These are phyloP conservation scores for Enteromius thamalakanensis DNA, from an alignment of 2,797 vertebrate species.

Conservation along the genomic window DNA sequence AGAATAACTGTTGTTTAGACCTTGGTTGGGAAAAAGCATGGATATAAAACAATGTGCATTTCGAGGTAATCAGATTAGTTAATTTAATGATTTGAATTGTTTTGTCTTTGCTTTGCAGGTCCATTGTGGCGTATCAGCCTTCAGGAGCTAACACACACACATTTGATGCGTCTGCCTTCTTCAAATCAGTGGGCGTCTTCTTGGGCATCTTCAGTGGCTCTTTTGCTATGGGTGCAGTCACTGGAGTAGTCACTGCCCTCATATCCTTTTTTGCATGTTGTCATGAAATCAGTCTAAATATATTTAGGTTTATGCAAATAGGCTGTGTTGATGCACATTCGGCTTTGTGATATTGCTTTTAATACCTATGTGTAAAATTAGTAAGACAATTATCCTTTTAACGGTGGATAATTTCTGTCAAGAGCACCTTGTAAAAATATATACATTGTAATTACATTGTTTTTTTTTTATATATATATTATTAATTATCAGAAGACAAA, in stretches of 20 bases:
- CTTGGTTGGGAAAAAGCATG: neutral
- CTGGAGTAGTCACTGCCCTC: slow-evolving; percentile 93
- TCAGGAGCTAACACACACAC: slow-evolving; percentile 89
- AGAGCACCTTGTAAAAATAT: neutral
- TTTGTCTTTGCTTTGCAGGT: slow-evolving; percentile 74
- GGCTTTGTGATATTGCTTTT: neutral
- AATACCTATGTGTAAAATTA: neutral
- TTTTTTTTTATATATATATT: neutral
- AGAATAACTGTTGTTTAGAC: neutral
- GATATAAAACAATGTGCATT: neutral
- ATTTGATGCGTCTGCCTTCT: slow-evolving; percentile 96
- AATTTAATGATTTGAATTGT: neutral
- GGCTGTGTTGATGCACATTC: neutral
- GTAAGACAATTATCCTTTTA: neutral
- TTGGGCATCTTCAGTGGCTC: slow-evolving; percentile 98
- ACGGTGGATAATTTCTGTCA: neutral
- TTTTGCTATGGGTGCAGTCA: slow-evolving; percentile 95
- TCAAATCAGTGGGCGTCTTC: slow-evolving; percentile 96
- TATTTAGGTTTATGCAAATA: neutral
- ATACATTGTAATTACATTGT: neutral
- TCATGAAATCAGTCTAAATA: neutral
- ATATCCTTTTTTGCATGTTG: slow-evolving; percentile 90
- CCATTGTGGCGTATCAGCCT: slow-evolving; percentile 95
- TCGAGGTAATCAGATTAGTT: neutral
- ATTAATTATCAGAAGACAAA: neutral